A percentile compares a stretch with the other conserved stretches of the same genome.
Evolutionary conservation across 2,113 vertebrate species (phyloP).

Genomic region (Mormyrus lacerda): DNA sequence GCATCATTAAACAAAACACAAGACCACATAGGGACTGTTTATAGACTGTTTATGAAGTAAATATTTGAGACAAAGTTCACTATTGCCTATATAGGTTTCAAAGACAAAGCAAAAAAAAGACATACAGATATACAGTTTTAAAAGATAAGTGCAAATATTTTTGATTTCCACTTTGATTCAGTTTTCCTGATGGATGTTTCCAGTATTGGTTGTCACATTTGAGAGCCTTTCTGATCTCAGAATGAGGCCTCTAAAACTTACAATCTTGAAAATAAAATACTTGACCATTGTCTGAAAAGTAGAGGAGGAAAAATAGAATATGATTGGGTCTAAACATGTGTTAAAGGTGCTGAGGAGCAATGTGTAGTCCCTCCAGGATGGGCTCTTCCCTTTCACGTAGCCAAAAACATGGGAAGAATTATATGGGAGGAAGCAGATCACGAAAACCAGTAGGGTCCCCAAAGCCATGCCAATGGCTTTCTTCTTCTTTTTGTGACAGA

Average conservation of each 20-base stretch:
- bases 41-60: background rate
- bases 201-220: background rate
- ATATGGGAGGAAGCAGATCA: constrained; percentile 65
- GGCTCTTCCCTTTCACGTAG: constrained; percentile 45
- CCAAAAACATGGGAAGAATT: constrained; percentile 65
- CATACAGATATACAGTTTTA: background rate
- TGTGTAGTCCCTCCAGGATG: constrained; percentile 53
- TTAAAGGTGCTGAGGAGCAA: constrained; percentile 63
- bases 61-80: background rate
- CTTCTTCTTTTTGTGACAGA: constrained; percentile 45
- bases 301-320: constrained; percentile 55
- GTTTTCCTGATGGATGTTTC: background rate
- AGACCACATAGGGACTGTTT: background rate
- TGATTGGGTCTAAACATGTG: constrained; percentile 65
- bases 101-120: background rate
- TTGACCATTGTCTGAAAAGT: constrained; percentile 35
- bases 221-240: background rate
- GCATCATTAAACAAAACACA: background rate
- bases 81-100: background rate
- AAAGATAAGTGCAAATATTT: background rate
- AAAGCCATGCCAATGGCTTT: constrained; percentile 59
- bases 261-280: constrained; percentile 32
- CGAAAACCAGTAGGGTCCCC: constrained; percentile 62
- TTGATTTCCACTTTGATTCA: background rate
- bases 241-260: background rate